phyloP scores from a whole-genome alignment of 37 sponge, comb jelly and placozoan genomes.

The Axinella damicornis region DNA sequence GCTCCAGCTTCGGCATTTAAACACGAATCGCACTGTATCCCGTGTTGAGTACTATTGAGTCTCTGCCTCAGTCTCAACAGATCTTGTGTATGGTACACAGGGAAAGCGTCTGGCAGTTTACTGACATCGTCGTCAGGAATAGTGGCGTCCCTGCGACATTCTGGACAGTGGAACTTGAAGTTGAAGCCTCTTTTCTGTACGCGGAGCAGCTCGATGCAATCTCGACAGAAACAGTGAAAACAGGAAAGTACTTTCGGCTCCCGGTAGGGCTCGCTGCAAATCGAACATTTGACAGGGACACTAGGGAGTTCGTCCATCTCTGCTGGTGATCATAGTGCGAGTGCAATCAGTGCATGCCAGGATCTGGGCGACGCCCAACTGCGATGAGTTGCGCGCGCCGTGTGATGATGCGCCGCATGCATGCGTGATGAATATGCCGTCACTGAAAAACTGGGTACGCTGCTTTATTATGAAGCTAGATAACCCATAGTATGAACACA shows the following conservation, averaged over 20 bases:
- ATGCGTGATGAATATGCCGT: too few relatives aligned
- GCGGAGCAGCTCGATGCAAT: not conserved
- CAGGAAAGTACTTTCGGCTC: slow-evolving; percentile 17
- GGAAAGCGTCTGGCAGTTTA: slow-evolving; percentile 6
- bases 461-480: too few relatives aligned
- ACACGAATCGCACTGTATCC: too few relatives aligned
- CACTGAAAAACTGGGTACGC: too few relatives aligned
- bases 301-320: too few relatives aligned
- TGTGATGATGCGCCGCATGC: too few relatives aligned
- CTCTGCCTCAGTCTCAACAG: not conserved
- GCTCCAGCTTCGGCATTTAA: not conserved
- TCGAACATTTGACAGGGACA: not conserved
- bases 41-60: not conserved
- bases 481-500: too few relatives aligned
- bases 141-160: not conserved
- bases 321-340: too few relatives aligned
- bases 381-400: too few relatives aligned
- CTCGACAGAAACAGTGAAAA: slow-evolving; percentile 14
- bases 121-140: not conserved
- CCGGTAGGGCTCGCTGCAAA: not conserved
- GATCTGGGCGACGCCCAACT: too few relatives aligned
- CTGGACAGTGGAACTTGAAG: slow-evolving; percentile 17
- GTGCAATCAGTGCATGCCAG: too few relatives aligned
- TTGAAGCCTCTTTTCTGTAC: not conserved
- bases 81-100: not conserved